Evolutionary conservation across 2,113 vertebrate species (phyloP).

Genomic region (Muntiacus muntjak): DNA sequence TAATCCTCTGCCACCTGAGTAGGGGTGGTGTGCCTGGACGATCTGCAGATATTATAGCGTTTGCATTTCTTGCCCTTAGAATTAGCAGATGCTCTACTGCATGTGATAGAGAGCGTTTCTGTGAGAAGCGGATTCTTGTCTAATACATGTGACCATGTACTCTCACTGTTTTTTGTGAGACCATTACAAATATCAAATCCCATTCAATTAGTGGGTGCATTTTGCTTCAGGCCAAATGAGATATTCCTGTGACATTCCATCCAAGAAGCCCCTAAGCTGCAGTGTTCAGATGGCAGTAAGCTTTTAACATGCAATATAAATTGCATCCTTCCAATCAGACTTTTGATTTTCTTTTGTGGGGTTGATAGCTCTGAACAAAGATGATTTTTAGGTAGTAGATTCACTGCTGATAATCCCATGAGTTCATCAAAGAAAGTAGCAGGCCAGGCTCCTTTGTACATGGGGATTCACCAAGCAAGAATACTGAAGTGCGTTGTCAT

Average conservation of each 20-base stretch:
- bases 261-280: background rate
- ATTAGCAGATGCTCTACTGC: background rate
- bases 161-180: background rate
- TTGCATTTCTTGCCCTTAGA: background rate
- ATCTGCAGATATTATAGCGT: background rate
- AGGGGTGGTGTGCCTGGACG: background rate
- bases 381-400: background rate
- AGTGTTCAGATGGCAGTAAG: background rate
- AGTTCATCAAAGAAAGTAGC: background rate
- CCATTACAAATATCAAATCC: background rate
- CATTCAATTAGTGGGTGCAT: background rate
- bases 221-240: background rate
- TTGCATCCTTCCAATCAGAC: background rate
- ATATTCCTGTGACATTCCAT: background rate
- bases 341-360: background rate
- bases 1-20: slow-evolving; percentile 9
- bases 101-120: background rate
- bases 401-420: background rate
- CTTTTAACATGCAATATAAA: background rate
- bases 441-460: background rate
- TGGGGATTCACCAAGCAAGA: background rate
- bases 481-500: background rate
- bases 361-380: background rate
- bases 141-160: background rate
- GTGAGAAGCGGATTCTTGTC: background rate